Conservation (phyloP, 2,888 invertebrate genomes). For the Mythimna ferrago region DNA sequence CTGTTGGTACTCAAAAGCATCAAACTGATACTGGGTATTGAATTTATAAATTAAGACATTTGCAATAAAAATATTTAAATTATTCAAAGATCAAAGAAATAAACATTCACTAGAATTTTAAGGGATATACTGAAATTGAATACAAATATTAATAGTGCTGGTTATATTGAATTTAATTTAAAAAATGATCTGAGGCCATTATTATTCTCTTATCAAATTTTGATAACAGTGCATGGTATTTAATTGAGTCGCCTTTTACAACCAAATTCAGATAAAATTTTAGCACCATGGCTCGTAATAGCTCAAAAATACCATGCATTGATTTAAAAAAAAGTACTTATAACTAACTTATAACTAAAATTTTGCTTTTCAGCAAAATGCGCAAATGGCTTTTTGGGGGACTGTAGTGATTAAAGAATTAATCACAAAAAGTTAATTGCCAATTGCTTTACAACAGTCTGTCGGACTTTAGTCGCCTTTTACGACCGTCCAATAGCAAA, state of each 20-base stretch:
- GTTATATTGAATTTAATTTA: constrained; percentile 16
- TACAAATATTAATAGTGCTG: constrained; percentile 21
- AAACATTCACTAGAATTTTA: constrained; percentile 8
- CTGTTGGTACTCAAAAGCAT: constrained; percentile 45
- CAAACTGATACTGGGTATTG: constrained; percentile 8
- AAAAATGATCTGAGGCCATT: constrained; percentile 31
- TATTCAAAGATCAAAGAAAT: constrained; percentile 19
- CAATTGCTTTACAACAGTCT: constrained; percentile 31
- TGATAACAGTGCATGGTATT: constrained; percentile 20
- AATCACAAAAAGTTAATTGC: constrained; percentile 10
- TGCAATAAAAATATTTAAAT: not conserved
- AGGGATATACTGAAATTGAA: constrained; percentile 46
- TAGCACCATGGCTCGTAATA: not conserved
- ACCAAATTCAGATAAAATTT: not conserved
- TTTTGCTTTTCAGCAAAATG: constrained; percentile 48
- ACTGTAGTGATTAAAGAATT: constrained; percentile 22
- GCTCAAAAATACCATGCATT: constrained; percentile 43
- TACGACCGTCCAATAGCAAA: constrained; percentile 20
- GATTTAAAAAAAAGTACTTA: constrained; percentile 30
- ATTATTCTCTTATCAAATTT: constrained; percentile 21
- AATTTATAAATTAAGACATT: not conserved
- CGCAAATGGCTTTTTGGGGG: constrained; percentile 48
- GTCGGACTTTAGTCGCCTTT: constrained; percentile 10
- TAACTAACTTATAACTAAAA: constrained; percentile 49
- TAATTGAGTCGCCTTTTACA: constrained; percentile 20